Percentiles rank a stretch among this genome's conserved stretches.
Evolutionary conservation across 2,113 vertebrate genomes (phyloP).

Genomic region (Plectropomus leopardus): DNA sequence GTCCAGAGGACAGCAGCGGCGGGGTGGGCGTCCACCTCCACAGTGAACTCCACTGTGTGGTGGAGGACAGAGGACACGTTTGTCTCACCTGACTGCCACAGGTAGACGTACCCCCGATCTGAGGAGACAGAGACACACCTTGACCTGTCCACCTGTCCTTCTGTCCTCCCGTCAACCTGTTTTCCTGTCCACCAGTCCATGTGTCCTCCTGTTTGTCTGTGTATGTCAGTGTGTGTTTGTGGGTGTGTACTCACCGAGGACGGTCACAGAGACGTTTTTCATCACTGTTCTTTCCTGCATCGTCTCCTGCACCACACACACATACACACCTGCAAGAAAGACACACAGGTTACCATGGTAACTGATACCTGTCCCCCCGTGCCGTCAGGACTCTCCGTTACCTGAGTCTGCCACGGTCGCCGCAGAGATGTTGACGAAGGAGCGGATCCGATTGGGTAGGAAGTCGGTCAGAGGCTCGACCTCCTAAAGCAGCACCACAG

Average conservation of each 20-base stretch:
- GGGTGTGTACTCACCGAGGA: slow-evolving; percentile 84
- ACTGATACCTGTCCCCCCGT: neutral
- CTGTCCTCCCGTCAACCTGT: too few species aligned
- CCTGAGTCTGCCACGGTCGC: slow-evolving; percentile 88
- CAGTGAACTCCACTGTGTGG: slow-evolving; percentile 49
- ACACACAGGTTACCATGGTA: neutral
- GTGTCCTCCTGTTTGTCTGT: neutral
- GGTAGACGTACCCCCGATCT: slow-evolving; percentile 69
- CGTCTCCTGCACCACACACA: slow-evolving; percentile 86
- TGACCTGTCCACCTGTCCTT: too few species aligned
- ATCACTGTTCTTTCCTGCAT: slow-evolving; percentile 75
- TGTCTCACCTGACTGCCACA: slow-evolving; percentile 39
- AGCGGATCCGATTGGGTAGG: slow-evolving; percentile 85
- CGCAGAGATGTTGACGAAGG: slow-evolving; percentile 88
- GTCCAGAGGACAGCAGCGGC: slow-evolving; percentile 67
- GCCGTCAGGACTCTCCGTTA: too few species aligned
- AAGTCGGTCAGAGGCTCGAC: slow-evolving; percentile 88
- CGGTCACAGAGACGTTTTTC: slow-evolving; percentile 87
- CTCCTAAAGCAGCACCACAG: slow-evolving; percentile 72
- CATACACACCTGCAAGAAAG: slow-evolving; percentile 81
- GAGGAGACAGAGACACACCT: slow-evolving; percentile 20
- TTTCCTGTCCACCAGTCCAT: neutral
- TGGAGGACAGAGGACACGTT: slow-evolving; percentile 56
- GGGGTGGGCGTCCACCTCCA: slow-evolving; percentile 64
- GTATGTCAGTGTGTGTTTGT: neutral